These are phyloP conservation scores for Callitettix versicolor DNA, from an alignment of 1,140 invertebrate species.

Conservation along the genomic window DNA sequence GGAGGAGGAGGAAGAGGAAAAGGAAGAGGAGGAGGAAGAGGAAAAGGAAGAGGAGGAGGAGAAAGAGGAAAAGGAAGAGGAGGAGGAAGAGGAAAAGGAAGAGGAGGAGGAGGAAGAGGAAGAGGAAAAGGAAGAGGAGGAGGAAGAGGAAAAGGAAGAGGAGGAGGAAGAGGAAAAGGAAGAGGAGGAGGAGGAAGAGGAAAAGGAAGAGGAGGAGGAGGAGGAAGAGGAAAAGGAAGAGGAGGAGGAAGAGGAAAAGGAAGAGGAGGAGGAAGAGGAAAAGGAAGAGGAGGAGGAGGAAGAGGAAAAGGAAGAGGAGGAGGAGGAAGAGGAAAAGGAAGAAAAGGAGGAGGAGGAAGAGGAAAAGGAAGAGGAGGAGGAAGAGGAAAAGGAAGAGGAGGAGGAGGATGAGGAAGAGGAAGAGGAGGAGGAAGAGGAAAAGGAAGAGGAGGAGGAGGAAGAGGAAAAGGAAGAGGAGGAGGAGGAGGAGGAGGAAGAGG, in stretches of 20 bases:
- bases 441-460: background rate
- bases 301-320: background rate
- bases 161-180: background rate
- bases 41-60: too few relatives aligned
- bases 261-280: background rate
- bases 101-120: too few relatives aligned
- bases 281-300: background rate
- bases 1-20: too few relatives aligned
- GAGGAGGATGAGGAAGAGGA: too few relatives aligned
- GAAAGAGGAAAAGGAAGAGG: too few relatives aligned
- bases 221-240: background rate
- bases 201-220: slow-evolving; percentile 25
- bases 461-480: background rate
- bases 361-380: background rate
- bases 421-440: too few relatives aligned
- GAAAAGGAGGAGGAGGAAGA: background rate
- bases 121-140: too few relatives aligned
- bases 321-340: background rate
- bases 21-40: too few relatives aligned
- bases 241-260: background rate
- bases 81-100: too few relatives aligned
- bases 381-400: background rate
- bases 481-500: background rate
- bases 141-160: too few relatives aligned
- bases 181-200: slow-evolving; percentile 22